These are phyloP conservation scores for Microctonus hyperodae DNA, from an alignment of 2,888 invertebrate species.

Conservation along the genomic window DNA sequence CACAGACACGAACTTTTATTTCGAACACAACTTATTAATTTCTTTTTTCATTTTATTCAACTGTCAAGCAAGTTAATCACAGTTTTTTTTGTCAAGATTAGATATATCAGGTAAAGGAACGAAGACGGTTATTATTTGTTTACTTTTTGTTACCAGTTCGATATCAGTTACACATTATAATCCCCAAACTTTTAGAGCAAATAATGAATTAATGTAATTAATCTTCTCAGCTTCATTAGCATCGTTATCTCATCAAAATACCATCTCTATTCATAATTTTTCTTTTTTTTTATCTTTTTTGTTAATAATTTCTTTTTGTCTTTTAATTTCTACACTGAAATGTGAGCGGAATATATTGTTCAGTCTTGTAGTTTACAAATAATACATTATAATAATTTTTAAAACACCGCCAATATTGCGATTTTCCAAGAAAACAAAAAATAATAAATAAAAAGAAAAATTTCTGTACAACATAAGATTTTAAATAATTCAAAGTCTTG, in stretches of 20 bases:
- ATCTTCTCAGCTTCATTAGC: not conserved
- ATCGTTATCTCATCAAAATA: not conserved
- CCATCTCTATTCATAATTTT: constrained; percentile 1
- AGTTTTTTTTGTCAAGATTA: constrained; percentile 14
- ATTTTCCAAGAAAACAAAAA: not conserved
- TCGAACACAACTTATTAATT: constrained; percentile 9
- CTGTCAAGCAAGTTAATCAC: constrained; percentile 21
- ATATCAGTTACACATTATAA: not conserved
- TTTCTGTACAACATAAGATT: not conserved
- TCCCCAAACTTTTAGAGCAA: not conserved
- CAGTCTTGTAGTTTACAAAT: constrained; percentile 41
- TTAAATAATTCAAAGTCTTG: not conserved
- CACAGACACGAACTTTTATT: constrained; percentile 19
- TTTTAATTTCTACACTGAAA: constrained; percentile 33
- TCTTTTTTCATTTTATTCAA: constrained; percentile 9
- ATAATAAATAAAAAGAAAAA: not conserved
- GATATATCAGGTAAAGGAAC: constrained; percentile 24
- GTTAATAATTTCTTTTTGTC: not conserved
- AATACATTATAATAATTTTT: constrained; percentile 12
- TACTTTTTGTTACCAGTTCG: not conserved
- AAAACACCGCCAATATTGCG: not conserved
- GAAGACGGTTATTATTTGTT: not conserved
- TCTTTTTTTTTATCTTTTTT: too few relatives aligned
- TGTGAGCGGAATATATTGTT: constrained; percentile 37
- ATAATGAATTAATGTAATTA: not conserved